Base-by-base conservation (phyloP, 2,113 vertebrate species). In the Motacilla alba region DNA sequence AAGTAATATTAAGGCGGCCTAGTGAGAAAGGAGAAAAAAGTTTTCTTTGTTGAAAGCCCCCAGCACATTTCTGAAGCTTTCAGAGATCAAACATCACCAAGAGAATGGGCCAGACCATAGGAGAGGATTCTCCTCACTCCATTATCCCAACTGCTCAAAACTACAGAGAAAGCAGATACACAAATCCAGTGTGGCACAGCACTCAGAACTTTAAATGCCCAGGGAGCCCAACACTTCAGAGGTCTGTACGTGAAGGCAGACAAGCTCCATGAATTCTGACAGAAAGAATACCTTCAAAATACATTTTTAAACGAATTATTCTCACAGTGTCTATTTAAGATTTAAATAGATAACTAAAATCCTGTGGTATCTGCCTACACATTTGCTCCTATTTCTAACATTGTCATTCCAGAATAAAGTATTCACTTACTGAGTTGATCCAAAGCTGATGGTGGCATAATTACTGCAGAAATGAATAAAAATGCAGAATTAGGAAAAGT, bases 1-100 rank as follows among this genome's bases (percentile, higher is more conserved):
- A 99, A 22, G 99, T 99, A 76, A 99, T 99, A 77, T 99, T 99
- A 77, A 99, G 99, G 78, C 99, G 98, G 96, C 99, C 99, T 99
- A 73, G 13, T 33, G 81, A 91, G 24, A 73, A 60, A 77, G 72
- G 23, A 85, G 6, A 24, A 20, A 49, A 27, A 21, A 9, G 4
- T 5, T 14, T 44, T 18, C 9, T 35, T 91, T 79, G 35, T 39
- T 47, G 67, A 43, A 92, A 89, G 63, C 37, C 46, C 56, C 30
- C 5, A 20, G n/a, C 14, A 49, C 2, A 27, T 14, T 77, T 60
- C 47, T 80, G 44, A 72, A 75, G 60, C 44, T 80, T 76, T 44
- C 52, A 66, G 30, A 89, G 47, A 37, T 1, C 10, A 7, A 76
- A 50, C 10, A 59, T 4, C 16, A 69, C n/a, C 39, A 72, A 52